These are phyloP conservation scores for Erpornis zantholeuca DNA, from an alignment of 2,113 vertebrate genomes.

Conservation along the genomic window DNA sequence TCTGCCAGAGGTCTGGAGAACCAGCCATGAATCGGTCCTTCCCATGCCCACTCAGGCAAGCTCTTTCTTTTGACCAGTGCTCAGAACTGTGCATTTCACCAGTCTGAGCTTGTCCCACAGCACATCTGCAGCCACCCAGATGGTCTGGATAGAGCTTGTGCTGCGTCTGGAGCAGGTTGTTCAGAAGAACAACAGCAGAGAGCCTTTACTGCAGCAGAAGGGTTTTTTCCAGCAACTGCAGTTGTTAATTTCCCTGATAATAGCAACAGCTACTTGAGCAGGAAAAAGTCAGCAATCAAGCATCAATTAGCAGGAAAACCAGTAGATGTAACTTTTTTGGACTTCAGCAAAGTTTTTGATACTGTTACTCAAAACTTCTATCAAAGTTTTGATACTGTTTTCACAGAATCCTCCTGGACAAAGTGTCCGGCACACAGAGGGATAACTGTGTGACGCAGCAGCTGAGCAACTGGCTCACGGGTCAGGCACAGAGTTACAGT, in stretches of 20 bases:
- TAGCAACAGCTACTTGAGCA: not conserved
- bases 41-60: not conserved
- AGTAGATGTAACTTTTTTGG: not conserved
- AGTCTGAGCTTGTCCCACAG: not conserved
- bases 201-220: not conserved
- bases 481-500: rapidly evolving
- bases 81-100: not conserved
- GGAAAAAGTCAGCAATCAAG: not conserved
- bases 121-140: not conserved
- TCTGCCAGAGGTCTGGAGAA: not conserved
- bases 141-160: not conserved
- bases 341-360: not conserved
- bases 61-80: not conserved
- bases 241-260: not conserved
- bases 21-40: not conserved
- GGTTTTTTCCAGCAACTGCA: not conserved
- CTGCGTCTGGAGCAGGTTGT: not conserved
- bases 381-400: not conserved
- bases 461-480: not conserved
- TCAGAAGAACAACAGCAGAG: not conserved
- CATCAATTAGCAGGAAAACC: not conserved
- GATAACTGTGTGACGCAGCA: not conserved
- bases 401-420: not conserved
- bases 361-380: not conserved
- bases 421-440: not conserved